These are phyloP conservation scores for Trypoxylon attenuatum DNA, from an alignment of 2,888 invertebrate species.

Conservation along the genomic window DNA sequence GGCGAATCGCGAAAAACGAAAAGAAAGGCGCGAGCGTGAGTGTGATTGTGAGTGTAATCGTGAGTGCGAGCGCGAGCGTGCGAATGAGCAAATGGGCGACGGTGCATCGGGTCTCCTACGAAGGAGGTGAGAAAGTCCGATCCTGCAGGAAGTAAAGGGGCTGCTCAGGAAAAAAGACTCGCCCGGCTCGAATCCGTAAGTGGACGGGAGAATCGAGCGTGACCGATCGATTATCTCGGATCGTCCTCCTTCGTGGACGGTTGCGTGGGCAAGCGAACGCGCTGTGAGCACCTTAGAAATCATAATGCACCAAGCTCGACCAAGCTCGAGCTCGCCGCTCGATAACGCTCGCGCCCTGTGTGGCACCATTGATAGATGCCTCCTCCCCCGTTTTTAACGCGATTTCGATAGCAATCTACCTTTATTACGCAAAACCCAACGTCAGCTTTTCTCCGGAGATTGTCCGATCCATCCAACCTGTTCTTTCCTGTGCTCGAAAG, in stretches of 20 bases:
- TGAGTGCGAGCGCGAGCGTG: background rate
- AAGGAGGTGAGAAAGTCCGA: slow-evolving; percentile 52
- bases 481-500: background rate
- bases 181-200: slow-evolving; percentile 66
- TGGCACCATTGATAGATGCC: slow-evolving; percentile 5
- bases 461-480: background rate
- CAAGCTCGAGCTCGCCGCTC: no score
- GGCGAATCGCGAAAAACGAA: slow-evolving; percentile 51
- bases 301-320: slow-evolving; percentile 27
- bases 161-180: slow-evolving; percentile 33
- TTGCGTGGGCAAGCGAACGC: slow-evolving; percentile 14
- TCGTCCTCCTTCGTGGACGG: slow-evolving; percentile 50
- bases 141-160: slow-evolving; percentile 36
- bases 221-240: slow-evolving; percentile 63
- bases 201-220: slow-evolving; percentile 65
- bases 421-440: slow-evolving; percentile 7
- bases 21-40: slow-evolving; percentile 14
- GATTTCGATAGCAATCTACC: slow-evolving; percentile 1
- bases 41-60: slow-evolving; percentile 28
- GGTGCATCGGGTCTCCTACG: no score
- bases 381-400: background rate
- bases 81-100: background rate
- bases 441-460: background rate
- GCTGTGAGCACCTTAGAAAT: slow-evolving; percentile 29
- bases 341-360: slow-evolving; percentile 3